Evolutionary conservation across 2,888 invertebrate species (phyloP).

Genomic region (Halictus quadricinctus): DNA sequence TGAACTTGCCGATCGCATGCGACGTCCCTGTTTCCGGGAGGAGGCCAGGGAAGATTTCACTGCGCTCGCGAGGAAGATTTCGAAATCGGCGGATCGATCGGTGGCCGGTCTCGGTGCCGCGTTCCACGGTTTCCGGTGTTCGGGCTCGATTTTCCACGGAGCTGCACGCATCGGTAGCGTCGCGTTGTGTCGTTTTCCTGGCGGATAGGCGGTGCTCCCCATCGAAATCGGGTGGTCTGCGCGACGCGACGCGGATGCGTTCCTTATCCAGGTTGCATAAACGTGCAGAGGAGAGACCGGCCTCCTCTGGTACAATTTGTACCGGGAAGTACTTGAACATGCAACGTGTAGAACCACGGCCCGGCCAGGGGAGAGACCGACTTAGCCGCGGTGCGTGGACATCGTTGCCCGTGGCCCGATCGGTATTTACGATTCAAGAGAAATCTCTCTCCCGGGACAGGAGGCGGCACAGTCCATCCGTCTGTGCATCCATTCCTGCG

Average conservation of each 20-base stretch:
- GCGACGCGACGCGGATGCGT: slow-evolving; percentile 1
- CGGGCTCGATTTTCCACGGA: slow-evolving; percentile 13
- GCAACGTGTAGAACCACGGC: slow-evolving; percentile 66
- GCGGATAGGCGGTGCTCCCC: background rate
- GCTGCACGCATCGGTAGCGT: slow-evolving; percentile 13
- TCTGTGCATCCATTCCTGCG: slow-evolving; percentile 65
- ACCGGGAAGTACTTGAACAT: slow-evolving; percentile 77
- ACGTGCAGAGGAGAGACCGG: slow-evolving; percentile 7
- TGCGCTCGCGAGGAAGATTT: background rate
- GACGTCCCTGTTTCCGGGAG: background rate
- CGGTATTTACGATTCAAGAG: slow-evolving; percentile 78
- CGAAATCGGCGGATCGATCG: slow-evolving; percentile 6
- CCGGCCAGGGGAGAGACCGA: slow-evolving; percentile 38
- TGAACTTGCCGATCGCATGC: background rate
- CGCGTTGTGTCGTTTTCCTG: background rate
- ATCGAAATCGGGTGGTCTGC: slow-evolving; percentile 16
- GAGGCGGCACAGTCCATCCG: slow-evolving; percentile 61
- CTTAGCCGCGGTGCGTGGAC: slow-evolving; percentile 11
- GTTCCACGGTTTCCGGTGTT: slow-evolving; percentile 11
- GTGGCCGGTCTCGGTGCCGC: background rate
- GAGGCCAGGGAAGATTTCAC: background rate
- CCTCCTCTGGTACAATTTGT: slow-evolving; percentile 51
- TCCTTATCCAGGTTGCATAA: slow-evolving; percentile 16
- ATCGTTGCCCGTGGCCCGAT: slow-evolving; percentile 45
- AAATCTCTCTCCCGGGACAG: slow-evolving; percentile 70